Percentiles rank a stretch among this genome's conserved stretches.
phyloP scores from a whole-genome alignment of 2,888 invertebrate species.

The Myathropa florea region DNA sequence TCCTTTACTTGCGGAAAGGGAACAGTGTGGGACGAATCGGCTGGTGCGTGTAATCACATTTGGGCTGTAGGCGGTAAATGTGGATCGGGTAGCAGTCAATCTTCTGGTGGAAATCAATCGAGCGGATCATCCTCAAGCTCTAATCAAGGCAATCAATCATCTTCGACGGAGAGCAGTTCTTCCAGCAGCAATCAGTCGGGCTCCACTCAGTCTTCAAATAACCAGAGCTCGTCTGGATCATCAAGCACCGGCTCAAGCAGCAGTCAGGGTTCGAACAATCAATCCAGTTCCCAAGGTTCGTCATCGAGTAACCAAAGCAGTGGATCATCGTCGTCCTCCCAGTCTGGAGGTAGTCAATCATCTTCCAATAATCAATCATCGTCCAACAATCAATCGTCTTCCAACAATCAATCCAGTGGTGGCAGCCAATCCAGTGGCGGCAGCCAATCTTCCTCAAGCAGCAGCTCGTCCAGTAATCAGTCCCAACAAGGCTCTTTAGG shows the following conservation, averaged over 20 bases:
- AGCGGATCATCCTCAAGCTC: constrained; percentile 6
- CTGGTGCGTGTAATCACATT: constrained; percentile 72
- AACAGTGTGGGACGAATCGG: constrained; percentile 82
- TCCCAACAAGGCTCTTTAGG: constrained; percentile 60
- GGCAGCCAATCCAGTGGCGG: constrained; percentile 45
- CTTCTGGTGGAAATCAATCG: constrained; percentile 53
- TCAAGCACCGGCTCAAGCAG: constrained; percentile 34
- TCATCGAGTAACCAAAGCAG: too few relatives aligned
- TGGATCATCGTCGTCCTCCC: not conserved
- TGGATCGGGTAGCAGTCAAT: constrained; percentile 46
- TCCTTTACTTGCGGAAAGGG: constrained; percentile 84
- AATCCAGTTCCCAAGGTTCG: not conserved
- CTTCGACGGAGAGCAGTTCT: constrained; percentile 39
- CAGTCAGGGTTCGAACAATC: constrained; percentile 49
- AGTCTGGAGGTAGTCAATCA: not conserved
- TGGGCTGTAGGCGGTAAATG: constrained; percentile 64
- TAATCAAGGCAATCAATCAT: constrained; percentile 45
- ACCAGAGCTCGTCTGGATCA: constrained; percentile 16
- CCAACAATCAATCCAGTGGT: constrained; percentile 51
- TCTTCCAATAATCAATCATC: constrained; percentile 40
- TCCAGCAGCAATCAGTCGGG: constrained; percentile 20
- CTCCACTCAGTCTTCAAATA: constrained; percentile 45
- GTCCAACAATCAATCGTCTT: constrained; percentile 36
- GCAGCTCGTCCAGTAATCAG: constrained; percentile 53
- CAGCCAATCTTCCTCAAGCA: constrained; percentile 43